Base-by-base conservation (phyloP, 1,140 invertebrate species). In the Hypothenemus hampei region DNA sequence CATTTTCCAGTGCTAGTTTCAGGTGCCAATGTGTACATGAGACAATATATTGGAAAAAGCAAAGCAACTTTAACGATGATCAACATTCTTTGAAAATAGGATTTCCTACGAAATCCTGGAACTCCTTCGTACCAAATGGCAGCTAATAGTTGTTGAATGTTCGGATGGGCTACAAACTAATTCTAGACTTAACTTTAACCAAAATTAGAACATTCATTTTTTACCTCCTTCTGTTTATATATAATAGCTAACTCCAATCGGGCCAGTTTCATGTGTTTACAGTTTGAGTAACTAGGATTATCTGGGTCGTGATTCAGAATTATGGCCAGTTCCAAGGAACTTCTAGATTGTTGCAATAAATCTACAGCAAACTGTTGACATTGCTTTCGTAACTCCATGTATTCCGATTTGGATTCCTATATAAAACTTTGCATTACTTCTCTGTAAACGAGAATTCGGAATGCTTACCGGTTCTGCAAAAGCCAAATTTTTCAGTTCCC, bases 81-180 rank as follows among this genome's bases (percentile, higher is more conserved):
- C 59, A 84, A 73, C 16, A 82, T 64, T 71, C 87, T 90, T 59
- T 84, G 76, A 1, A 78, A 57, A 2, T 80, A 73, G 6, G 78
- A 79, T 76, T 89, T 92, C 33, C 90, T 78, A 18, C 89, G 79
- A 71, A 93, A 93, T 7, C 90, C 89, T 2, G 91, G 91, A 10
- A 93, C 80, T 0, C 87, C 91, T 66, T 94, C 88, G 69, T 94
- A 95, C 92, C 92, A 96, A 59, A 96, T 86, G 4, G 89, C 81
- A 0, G 89, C 87, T 40, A 96, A 71, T n/a, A 94, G 74, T 72
- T 94, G 91, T 69, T 96, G 92, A 60, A 93, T 88, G 68, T 91
- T 92, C 10, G 92, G 86, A 74, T 95, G 91, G n/a, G 91, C 83
- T 18, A 96, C 90, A 68, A 95, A 95, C 87, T 90, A 16, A 47